Base-by-base conservation (phyloP, 2,888 invertebrate genomes). In the Lasioglossum malachurum region DNA sequence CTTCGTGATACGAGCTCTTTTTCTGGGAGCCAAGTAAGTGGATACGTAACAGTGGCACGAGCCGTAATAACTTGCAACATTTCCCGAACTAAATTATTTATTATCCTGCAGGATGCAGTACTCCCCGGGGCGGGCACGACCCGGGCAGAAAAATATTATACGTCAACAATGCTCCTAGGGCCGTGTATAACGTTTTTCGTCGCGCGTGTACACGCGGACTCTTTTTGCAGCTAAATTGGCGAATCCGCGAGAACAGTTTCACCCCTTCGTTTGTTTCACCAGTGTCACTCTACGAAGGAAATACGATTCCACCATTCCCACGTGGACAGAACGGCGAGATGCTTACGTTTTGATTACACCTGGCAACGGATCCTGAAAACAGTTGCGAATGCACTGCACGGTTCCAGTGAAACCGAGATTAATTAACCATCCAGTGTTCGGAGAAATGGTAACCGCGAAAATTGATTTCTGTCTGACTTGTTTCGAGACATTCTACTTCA, bases 51-150 rank as follows among this genome's bases (percentile, higher is more conserved):
- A 60, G 75, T 60, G 67, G 85, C 64, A 19, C 35, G 81, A 75
- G 80, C 83, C 84, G 91, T 91, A 92, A 93, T 92, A 91, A 92
- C 89, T 92, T 84, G 88, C 86, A 90, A 91, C 91, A 91, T 88
- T 92, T 88, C 89, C 88, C 82, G 84, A 81, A 83, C 87, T 92
- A 93, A 92, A 93, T 93, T 92, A 93, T 93, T 93, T 93, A 93
- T 92, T 88, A 90, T 91, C 87, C 87, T 81, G 85, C 88, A 84
- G 88, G 87, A 91, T 87, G 82, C 88, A 82, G 84, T 86, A 82
- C 80, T 91, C 91, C 89, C 92, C 83, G 73, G 90, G 91, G 89
- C 72, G 77, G 75, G 83, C 81, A 80, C 84, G 84, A 79, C 87
- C 87, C 79, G 82, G 89, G 88, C 90, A 91, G 91, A 89, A 91